These are phyloP conservation scores for Cheirogaleus major DNA, from an alignment of 2,797 vertebrate genomes.

Conservation along the genomic window DNA sequence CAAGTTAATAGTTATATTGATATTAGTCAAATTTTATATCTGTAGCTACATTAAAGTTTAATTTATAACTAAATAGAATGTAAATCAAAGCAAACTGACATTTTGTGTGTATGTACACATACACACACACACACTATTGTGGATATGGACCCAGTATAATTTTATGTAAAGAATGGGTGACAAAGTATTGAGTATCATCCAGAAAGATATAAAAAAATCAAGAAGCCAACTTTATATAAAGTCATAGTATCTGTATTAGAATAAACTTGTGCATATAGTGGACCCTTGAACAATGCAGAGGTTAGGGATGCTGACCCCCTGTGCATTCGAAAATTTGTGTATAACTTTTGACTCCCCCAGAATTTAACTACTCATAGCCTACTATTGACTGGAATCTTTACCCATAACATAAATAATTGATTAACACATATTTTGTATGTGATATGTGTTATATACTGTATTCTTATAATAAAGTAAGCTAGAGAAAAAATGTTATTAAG, in stretches of 20 bases:
- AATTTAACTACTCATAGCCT: not conserved
- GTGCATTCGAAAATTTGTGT: not conserved
- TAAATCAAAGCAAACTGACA: constrained; percentile 12
- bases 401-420: not conserved
- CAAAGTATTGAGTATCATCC: constrained; percentile 11
- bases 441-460: not conserved
- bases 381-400: not conserved
- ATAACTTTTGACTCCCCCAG: not conserved
- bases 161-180: not conserved
- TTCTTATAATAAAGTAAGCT: not conserved
- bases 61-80: not conserved
- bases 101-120: not conserved
- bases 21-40: not conserved
- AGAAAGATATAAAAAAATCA: not conserved
- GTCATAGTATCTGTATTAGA: not conserved
- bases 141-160: not conserved
- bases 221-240: not conserved
- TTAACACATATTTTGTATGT: not conserved
- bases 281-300: not conserved
- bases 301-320: not conserved
- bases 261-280: constrained; percentile 8
- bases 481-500: not conserved
- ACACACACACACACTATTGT: not conserved
- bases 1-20: not conserved
- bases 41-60: constrained; percentile 11